Percentiles rank a stretch among this genome's conserved stretches.
Evolutionary conservation across 2,888 invertebrate species (phyloP).

Genomic region (Eurois occulta): DNA sequence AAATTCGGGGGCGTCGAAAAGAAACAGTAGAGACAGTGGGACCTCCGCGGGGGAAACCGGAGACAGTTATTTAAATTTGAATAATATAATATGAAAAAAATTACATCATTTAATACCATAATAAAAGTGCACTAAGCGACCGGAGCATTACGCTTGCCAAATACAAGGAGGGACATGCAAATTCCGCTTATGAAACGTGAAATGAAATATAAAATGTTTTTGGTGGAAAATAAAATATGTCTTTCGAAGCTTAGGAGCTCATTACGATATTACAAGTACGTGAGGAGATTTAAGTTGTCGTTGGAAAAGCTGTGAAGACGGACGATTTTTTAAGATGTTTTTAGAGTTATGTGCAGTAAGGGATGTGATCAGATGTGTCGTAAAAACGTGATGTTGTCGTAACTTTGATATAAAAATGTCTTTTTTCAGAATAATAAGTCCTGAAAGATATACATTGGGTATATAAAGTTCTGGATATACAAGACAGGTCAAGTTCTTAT

Average conservation of each 20-base stretch:
- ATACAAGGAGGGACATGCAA: constrained; percentile 88
- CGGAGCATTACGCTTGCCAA: constrained; percentile 88
- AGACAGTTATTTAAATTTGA: constrained; percentile 92
- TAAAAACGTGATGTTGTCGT: constrained; percentile 57
- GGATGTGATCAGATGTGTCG: constrained; percentile 54
- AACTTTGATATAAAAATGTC: constrained; percentile 48
- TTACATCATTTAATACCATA: constrained; percentile 91
- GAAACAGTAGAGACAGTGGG: constrained; percentile 85
- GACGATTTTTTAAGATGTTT: constrained; percentile 69
- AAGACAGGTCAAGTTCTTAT: constrained; percentile 1
- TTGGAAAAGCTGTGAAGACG: constrained; percentile 76
- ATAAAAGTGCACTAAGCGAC: constrained; percentile 91
- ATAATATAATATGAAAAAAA: constrained; percentile 91
- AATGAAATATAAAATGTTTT: constrained; percentile 90
- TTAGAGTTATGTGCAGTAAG: constrained; percentile 59
- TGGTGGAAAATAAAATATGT: constrained; percentile 89
- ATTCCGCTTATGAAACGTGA: constrained; percentile 89
- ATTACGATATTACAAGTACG: constrained; percentile 89
- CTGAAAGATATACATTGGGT: constrained; percentile 3
- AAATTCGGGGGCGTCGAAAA: constrained; percentile 88
- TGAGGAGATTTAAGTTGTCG: constrained; percentile 87
- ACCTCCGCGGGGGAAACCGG: constrained; percentile 88
- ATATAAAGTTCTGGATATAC: neutral
- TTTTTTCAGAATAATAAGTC: constrained; percentile 46
- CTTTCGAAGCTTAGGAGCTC: constrained; percentile 85